Evolutionary conservation across 2,113 vertebrate species (phyloP).

Genomic region (Galbula dea): DNA sequence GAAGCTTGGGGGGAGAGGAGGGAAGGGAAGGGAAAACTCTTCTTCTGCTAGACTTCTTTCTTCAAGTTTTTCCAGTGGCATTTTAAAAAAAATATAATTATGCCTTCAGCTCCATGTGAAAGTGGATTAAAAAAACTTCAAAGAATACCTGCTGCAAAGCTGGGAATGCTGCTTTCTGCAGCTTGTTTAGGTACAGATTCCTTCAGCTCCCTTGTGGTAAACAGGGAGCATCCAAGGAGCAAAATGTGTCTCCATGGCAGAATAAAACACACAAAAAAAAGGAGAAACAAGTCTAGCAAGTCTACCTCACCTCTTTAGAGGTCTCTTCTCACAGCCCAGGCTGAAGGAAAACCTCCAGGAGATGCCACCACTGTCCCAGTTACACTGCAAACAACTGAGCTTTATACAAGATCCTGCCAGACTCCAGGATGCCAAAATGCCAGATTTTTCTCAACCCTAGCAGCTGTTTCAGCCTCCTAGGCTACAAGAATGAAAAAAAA

Average conservation of each 20-base stretch:
- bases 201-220: background rate
- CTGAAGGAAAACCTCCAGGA: background rate
- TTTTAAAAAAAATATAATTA: background rate
- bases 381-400: background rate
- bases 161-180: background rate
- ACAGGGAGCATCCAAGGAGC: background rate
- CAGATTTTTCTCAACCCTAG: background rate
- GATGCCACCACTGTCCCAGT: background rate
- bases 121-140: conserved; percentile 36
- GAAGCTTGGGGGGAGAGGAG: conserved; percentile 34
- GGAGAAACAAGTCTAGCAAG: background rate
- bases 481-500: background rate
- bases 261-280: background rate
- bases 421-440: background rate
- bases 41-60: conserved; percentile 2
- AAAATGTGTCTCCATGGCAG: background rate
- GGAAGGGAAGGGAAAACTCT: conserved; percentile 20
- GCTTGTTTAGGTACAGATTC: background rate
- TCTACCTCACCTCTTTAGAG: background rate
- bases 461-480: background rate
- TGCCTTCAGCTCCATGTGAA: conserved; percentile 1
- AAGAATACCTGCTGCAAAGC: conserved; percentile 3
- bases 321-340: background rate
- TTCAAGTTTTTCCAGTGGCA: conserved; percentile 52
- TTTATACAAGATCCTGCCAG: background rate